Percentiles rank a stretch among this genome's conserved stretches.
Evolutionary conservation across 2,888 invertebrate species (phyloP).

Genomic region (Meteorus cinctellus): DNA sequence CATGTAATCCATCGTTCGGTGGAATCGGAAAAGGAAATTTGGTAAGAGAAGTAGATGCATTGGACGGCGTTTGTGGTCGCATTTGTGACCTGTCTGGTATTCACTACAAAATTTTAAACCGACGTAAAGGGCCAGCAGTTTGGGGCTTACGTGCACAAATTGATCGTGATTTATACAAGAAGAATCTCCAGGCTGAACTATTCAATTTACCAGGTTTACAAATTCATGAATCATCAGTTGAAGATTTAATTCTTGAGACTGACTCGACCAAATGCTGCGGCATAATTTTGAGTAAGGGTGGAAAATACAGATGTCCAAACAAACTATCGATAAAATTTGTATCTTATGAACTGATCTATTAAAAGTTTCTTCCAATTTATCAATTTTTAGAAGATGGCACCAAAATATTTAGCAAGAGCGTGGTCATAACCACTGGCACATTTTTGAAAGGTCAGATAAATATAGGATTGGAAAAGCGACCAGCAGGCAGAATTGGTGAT

Average conservation of each 20-base stretch:
- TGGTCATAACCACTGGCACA: constrained; percentile 91
- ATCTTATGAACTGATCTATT: constrained; percentile 2
- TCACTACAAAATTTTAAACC: constrained; percentile 88
- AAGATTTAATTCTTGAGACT: constrained; percentile 81
- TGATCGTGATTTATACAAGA: constrained; percentile 86
- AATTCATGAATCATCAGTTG: constrained; percentile 83
- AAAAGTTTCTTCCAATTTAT: constrained; percentile 47
- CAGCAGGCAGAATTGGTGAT: constrained; percentile 89
- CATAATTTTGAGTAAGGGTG: constrained; percentile 74
- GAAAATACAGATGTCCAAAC: constrained; percentile 19
- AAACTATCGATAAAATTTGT: background rate
- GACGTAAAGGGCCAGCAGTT: constrained; percentile 88
- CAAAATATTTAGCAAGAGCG: constrained; percentile 77
- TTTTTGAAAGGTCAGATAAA: constrained; percentile 90
- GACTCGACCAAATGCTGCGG: constrained; percentile 73
- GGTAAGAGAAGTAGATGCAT: constrained; percentile 89
- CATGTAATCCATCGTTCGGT: constrained; percentile 94
- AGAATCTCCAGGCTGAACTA: constrained; percentile 83
- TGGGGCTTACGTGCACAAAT: constrained; percentile 93
- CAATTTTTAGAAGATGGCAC: constrained; percentile 76
- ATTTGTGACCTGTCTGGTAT: constrained; percentile 88
- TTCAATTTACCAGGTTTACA: constrained; percentile 79
- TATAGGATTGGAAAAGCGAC: constrained; percentile 82
- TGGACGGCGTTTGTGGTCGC: constrained; percentile 88
- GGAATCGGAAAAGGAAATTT: constrained; percentile 94